phyloP scores from a whole-genome alignment of 2,888 invertebrate genomes.

The Hofmannophila pseudospretella region DNA sequence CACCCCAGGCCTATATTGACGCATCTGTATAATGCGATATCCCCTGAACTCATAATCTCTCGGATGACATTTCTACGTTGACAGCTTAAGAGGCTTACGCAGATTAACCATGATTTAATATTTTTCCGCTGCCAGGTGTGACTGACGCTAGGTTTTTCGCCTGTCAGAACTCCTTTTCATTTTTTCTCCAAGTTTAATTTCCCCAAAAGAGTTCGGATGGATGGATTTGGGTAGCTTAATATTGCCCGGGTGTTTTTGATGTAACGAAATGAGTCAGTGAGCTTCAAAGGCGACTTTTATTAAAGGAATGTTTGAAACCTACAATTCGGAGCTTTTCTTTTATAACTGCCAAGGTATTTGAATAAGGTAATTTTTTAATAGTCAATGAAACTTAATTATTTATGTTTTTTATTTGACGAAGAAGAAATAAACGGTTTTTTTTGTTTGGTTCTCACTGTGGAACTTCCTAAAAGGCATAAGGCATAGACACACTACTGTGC shows the following conservation, averaged over 20 bases:
- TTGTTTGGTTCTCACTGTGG: too few relatives aligned
- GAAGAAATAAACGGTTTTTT: too few relatives aligned
- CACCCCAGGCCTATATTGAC: too few relatives aligned
- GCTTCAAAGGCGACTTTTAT: too few relatives aligned
- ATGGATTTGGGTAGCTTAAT: constrained; percentile 28
- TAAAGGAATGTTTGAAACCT: too few relatives aligned
- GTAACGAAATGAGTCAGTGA: too few relatives aligned
- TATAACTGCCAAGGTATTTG: background rate
- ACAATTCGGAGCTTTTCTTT: too few relatives aligned
- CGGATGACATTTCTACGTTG: constrained; percentile 29
- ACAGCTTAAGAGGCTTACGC: constrained; percentile 50
- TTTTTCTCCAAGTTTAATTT: constrained; percentile 41
- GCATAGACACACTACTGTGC: too few relatives aligned
- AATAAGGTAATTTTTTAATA: too few relatives aligned
- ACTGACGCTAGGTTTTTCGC: constrained; percentile 24
- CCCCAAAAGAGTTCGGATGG: constrained; percentile 25
- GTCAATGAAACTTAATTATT: too few relatives aligned
- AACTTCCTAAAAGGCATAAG: too few relatives aligned
- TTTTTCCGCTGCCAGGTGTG: constrained; percentile 35
- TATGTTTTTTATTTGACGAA: too few relatives aligned
- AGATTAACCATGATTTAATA: constrained; percentile 50
- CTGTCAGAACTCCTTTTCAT: constrained; percentile 32
- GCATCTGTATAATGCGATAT: constrained; percentile 22
- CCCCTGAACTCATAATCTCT: constrained; percentile 44
- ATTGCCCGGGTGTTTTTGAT: background rate